These are phyloP conservation scores for Amblyopsis rosae DNA, from an alignment of 2,113 vertebrate genomes.

Conservation along the genomic window DNA sequence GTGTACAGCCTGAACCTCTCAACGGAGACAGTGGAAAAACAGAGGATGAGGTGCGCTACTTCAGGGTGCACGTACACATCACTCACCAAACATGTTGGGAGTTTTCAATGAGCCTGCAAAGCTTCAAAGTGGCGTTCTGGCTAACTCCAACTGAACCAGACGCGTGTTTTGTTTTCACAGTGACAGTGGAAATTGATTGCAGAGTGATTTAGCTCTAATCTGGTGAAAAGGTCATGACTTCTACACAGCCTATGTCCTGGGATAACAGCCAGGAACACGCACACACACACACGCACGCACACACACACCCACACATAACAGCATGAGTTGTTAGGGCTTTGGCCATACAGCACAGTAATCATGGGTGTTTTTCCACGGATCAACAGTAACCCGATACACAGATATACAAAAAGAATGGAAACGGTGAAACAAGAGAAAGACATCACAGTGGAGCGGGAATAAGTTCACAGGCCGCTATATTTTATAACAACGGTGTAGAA, in stretches of 20 bases:
- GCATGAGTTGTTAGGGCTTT: constrained; percentile 21
- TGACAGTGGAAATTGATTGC: background rate
- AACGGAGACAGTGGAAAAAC: constrained; percentile 16
- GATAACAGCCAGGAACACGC: constrained; percentile 1
- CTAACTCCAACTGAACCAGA: background rate
- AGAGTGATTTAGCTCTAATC: constrained; percentile 2
- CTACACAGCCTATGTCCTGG: constrained; percentile 19
- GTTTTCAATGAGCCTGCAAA: too few species aligned
- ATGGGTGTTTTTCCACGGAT: constrained; percentile 44
- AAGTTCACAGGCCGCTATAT: background rate
- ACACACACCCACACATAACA: constrained; percentile 11
- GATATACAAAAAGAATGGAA: background rate
- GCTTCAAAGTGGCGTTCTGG: background rate
- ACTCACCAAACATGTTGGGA: too few species aligned
- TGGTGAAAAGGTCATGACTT: constrained; percentile 7
- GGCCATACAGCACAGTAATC: constrained; percentile 32
- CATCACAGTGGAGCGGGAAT: background rate
- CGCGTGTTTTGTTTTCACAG: constrained; percentile 1
- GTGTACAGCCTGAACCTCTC: background rate
- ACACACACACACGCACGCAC: constrained; percentile 13
- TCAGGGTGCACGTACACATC: too few species aligned
- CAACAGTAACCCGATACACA: constrained; percentile 37
- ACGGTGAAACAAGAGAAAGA: background rate
- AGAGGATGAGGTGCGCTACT: background rate
- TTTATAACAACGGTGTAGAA: background rate